These are phyloP conservation scores for Phoxinus dragarum DNA, from an alignment of 2,797 vertebrate species.

Conservation along the genomic window DNA sequence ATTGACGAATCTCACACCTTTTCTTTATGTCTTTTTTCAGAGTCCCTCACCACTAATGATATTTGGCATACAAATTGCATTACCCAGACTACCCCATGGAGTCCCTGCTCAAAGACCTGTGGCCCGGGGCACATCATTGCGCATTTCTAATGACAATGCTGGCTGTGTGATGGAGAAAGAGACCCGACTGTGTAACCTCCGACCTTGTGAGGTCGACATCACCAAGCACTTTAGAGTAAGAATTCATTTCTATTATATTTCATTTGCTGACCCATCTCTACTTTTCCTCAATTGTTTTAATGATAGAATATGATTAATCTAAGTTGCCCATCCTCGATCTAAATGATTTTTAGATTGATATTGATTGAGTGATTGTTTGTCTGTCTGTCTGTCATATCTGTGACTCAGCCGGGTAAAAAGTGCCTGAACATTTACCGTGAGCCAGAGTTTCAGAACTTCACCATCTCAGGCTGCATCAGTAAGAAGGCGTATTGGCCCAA, in stretches of 20 bases:
- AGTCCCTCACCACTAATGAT: conserved; percentile 50
- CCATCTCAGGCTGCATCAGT: conserved; percentile 92
- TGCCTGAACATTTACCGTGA: conserved; percentile 93
- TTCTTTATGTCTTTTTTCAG: conserved; percentile 47
- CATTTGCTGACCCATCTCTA: background rate
- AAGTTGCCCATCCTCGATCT: background rate
- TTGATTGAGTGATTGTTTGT: background rate
- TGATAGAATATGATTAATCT: background rate
- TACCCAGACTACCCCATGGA: conserved; percentile 91
- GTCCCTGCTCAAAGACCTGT: conserved; percentile 91
- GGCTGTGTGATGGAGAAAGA: conserved; percentile 88
- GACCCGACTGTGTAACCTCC: conserved; percentile 89
- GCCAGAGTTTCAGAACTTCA: conserved; percentile 82
- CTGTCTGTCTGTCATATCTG: background rate
- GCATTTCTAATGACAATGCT: conserved; percentile 88
- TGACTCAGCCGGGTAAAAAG: conserved; percentile 88
- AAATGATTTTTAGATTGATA: background rate
- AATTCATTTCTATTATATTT: background rate
- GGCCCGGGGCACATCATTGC: conserved; percentile 89
- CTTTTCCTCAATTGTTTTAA: background rate
- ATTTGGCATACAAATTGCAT: conserved; percentile 93
- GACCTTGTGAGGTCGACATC: conserved; percentile 91
- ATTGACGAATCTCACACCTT: background rate
- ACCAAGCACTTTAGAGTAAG: conserved; percentile 90
- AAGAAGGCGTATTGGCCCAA: conserved; percentile 89